A percentile compares a stretch with the other conserved stretches of the same genome.
Conservation (phyloP, 30 jellyfish, hydroid and myxozoan species). For the Turritopsis dohrnii region DNA sequence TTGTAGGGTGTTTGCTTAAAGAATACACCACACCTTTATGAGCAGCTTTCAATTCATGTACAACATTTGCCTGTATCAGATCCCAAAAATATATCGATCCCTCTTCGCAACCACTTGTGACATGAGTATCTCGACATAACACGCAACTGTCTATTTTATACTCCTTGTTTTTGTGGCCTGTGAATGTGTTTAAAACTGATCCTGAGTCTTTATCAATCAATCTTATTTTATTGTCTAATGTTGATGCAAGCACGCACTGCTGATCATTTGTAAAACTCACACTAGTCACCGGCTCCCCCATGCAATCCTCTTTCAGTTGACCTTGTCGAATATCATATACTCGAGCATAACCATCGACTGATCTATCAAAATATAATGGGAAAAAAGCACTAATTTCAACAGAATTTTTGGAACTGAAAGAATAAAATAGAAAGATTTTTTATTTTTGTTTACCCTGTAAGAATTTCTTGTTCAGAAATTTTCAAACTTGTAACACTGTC, state of each 20-base stretch:
- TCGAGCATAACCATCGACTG: slow-evolving; percentile 83
- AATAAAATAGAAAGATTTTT: neutral
- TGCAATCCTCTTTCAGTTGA: slow-evolving; percentile 66
- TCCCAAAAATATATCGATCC: slow-evolving; percentile 87
- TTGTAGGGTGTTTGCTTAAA: slow-evolving; percentile 56
- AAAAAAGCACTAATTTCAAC: neutral
- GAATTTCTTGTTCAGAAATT: slow-evolving; percentile 63
- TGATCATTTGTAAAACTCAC: slow-evolving; percentile 77
- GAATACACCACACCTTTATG: slow-evolving; percentile 73
- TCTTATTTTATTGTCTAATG: slow-evolving; percentile 64
- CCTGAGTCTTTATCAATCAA: slow-evolving; percentile 74
- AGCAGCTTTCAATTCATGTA: slow-evolving; percentile 45
- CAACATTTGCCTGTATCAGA: slow-evolving; percentile 55
- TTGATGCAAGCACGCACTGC: slow-evolving; percentile 68
- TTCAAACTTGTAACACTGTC: slow-evolving; percentile 78
- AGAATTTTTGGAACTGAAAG: neutral
- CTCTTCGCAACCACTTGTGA: slow-evolving; percentile 95
- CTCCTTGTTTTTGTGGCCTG: slow-evolving; percentile 73
- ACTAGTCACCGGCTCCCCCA: slow-evolving; percentile 95
- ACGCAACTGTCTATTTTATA: slow-evolving; percentile 81
- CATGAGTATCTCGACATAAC: slow-evolving; percentile 57
- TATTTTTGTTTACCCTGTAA: slow-evolving; percentile 54
- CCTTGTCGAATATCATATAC: slow-evolving; percentile 90
- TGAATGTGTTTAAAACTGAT: slow-evolving; percentile 70
- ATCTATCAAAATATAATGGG: slow-evolving; percentile 25